These are phyloP conservation scores for Electrona antarctica DNA, from an alignment of 2,113 vertebrate species.

Conservation along the genomic window DNA sequence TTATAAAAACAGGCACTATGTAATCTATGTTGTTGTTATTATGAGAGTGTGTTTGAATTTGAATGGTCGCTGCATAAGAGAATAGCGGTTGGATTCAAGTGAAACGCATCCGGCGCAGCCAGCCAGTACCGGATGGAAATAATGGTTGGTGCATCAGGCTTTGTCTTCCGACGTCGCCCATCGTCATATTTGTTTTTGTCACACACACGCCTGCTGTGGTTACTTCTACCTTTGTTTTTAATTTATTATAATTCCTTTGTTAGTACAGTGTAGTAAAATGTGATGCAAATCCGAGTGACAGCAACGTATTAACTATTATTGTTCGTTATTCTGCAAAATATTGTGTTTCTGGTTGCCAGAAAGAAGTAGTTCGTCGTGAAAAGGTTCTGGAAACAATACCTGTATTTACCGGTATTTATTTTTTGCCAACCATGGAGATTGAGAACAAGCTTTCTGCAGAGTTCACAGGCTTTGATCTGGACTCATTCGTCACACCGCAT, in stretches of 20 bases:
- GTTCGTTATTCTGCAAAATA: too few relatives aligned
- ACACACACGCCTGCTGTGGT: neutral
- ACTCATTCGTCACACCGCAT: slow-evolving; percentile 45
- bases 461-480: slow-evolving; percentile 77
- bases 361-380: too few relatives aligned
- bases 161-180: slow-evolving; percentile 1
- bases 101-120: slow-evolving; percentile 60
- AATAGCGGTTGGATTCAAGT: slow-evolving; percentile 66
- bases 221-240: neutral
- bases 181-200: too few relatives aligned
- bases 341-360: too few relatives aligned
- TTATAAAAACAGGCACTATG: too few relatives aligned
- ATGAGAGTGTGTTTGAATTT: too few relatives aligned
- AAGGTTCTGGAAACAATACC: too few relatives aligned
- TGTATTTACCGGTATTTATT: too few relatives aligned
- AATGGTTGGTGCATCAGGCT: neutral
- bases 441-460: slow-evolving; percentile 33
- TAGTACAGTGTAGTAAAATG: neutral
- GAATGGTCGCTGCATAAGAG: slow-evolving; percentile 42
- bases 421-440: slow-evolving; percentile 34
- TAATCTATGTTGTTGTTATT: too few relatives aligned
- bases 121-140: slow-evolving; percentile 46
- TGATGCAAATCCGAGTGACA: neutral
- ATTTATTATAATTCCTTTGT: too few relatives aligned
- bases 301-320: neutral